phyloP scores from a whole-genome alignment of 1,140 invertebrate species.

The Aleiodes sp. region DNA sequence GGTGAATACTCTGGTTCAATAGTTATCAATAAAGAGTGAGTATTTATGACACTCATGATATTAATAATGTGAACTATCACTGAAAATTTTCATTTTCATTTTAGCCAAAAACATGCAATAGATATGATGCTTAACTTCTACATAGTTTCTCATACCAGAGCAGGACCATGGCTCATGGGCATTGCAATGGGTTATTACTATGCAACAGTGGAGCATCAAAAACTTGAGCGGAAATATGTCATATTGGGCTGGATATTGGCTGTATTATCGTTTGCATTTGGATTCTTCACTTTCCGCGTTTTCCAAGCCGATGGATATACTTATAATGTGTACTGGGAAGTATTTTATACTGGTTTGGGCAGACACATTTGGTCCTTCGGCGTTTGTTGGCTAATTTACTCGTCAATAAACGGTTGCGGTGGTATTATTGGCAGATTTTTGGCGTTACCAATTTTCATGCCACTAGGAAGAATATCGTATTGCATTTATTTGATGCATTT shows the following conservation, averaged over 20 bases:
- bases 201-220: conserved; percentile 18
- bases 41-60: no score
- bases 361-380: conserved; percentile 57
- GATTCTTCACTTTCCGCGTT: conserved; percentile 5
- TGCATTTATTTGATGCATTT: conserved; percentile 69
- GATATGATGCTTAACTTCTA: conserved; percentile 43
- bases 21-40: no score
- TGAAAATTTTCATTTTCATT: background rate
- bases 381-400: conserved; percentile 65
- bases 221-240: background rate
- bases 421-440: conserved; percentile 65
- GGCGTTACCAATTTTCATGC: conserved; percentile 66
- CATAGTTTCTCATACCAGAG: conserved; percentile 56
- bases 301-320: conserved; percentile 22
- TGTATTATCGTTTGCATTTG: conserved; percentile 13
- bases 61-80: no score
- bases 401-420: conserved; percentile 53
- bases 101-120: background rate
- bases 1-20: conserved; percentile 30
- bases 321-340: conserved; percentile 36
- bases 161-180: conserved; percentile 69
- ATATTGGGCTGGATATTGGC: conserved; percentile 22
- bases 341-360: conserved; percentile 54
- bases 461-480: conserved; percentile 69
- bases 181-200: conserved; percentile 65